A percentile compares a stretch with the other conserved stretches of the same genome.
Conservation (phyloP, 2,113 vertebrate species). For the Opisthocomus hoazin region DNA sequence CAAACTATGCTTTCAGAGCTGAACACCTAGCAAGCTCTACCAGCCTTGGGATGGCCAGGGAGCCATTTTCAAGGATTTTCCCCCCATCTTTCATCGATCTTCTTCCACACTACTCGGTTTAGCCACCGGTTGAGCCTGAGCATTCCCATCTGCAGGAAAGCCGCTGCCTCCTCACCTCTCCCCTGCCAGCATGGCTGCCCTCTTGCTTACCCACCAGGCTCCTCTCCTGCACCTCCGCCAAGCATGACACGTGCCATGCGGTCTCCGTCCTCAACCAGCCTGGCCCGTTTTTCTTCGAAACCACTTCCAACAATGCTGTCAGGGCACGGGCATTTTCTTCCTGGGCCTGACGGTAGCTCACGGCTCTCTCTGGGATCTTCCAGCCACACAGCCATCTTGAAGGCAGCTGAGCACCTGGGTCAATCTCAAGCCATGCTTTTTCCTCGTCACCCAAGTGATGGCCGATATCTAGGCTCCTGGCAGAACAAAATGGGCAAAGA, state of each 20-base stretch:
- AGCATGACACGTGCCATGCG: fast-evolving
- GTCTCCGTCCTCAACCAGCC: neutral
- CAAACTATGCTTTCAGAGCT: neutral
- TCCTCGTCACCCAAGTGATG: neutral
- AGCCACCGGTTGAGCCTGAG: neutral
- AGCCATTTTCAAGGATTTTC: neutral
- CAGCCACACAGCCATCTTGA: neutral
- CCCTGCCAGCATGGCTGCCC: neutral
- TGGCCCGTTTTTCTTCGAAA: neutral
- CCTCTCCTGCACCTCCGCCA: neutral
- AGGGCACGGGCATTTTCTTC: fast-evolving
- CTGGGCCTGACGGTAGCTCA: neutral
- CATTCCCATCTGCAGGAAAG: neutral
- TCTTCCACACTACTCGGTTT: neutral
- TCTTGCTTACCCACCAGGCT: neutral
- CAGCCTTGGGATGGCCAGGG: neutral
- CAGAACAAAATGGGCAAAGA: neutral
- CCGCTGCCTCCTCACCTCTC: neutral
- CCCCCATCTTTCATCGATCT: neutral
- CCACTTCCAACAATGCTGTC: neutral
- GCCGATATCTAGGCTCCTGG: neutral
- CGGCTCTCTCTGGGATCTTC: neutral
- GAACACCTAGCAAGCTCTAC: neutral
- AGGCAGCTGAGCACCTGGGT: neutral
- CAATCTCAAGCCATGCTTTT: neutral